phyloP scores from a whole-genome alignment of 2,888 invertebrate genomes.

The Ichneumoninae sp. region DNA sequence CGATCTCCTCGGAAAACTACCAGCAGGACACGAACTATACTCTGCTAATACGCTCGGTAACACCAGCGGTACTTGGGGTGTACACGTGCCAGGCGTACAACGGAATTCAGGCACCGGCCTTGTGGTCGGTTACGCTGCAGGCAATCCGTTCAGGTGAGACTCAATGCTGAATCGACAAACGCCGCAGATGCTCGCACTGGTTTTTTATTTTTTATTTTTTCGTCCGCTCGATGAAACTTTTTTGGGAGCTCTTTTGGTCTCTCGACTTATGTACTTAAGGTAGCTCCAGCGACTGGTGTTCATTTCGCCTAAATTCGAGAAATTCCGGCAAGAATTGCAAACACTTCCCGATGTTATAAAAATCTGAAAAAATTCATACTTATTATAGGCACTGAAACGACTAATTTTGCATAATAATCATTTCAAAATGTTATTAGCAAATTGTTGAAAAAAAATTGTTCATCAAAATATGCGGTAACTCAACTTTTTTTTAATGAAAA shows the following conservation, averaged over 20 bases:
- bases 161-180: slow-evolving; percentile 14
- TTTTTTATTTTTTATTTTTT: slow-evolving; percentile 11
- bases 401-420: too few relatives aligned
- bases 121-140: slow-evolving; percentile 90
- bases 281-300: too few relatives aligned
- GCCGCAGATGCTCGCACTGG: slow-evolving; percentile 8
- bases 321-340: too few relatives aligned
- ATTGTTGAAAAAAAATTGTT: too few relatives aligned
- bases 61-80: slow-evolving; percentile 90
- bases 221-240: slow-evolving; percentile 45
- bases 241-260: not conserved
- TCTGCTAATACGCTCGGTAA: slow-evolving; percentile 90
- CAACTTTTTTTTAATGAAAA: too few relatives aligned
- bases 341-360: too few relatives aligned
- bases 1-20: slow-evolving; percentile 88
- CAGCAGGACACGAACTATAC: slow-evolving; percentile 91
- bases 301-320: too few relatives aligned
- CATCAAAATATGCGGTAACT: too few relatives aligned
- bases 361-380: too few relatives aligned
- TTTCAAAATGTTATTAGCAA: too few relatives aligned
- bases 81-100: slow-evolving; percentile 97
- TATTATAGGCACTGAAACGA: too few relatives aligned
- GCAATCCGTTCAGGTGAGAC: slow-evolving; percentile 88
- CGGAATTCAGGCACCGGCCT: slow-evolving; percentile 90
- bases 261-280: not conserved